phyloP scores from a whole-genome alignment of 2,113 vertebrate species.

The Callionymus lyra region DNA sequence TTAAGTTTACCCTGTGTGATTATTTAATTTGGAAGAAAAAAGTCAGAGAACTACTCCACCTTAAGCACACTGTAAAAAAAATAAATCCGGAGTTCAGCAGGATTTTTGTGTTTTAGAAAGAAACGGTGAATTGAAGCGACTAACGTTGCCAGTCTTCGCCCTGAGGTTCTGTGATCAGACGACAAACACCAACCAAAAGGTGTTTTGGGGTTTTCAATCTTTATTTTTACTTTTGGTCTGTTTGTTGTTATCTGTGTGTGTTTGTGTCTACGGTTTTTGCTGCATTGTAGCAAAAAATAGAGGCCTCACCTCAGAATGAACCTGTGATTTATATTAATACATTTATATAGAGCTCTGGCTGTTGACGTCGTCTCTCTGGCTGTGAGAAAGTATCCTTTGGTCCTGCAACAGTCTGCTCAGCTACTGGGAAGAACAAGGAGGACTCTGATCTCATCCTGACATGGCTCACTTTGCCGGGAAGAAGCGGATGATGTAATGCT shows the following conservation, averaged over 20 bases:
- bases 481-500: slow-evolving; percentile 66
- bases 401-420: slow-evolving; percentile 47
- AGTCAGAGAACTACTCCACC: too few species aligned
- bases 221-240: too few species aligned
- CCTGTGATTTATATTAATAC: slow-evolving; percentile 19
- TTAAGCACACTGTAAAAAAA: too few species aligned
- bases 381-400: slow-evolving; percentile 35
- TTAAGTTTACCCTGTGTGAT: too few species aligned
- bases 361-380: slow-evolving; percentile 33
- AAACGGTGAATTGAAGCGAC: too few species aligned
- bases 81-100: too few species aligned
- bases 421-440: slow-evolving; percentile 38
- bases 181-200: slow-evolving; percentile 41
- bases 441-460: slow-evolving; percentile 55
- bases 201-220: slow-evolving; percentile 24
- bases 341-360: slow-evolving; percentile 23
- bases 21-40: too few species aligned
- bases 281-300: slow-evolving; percentile 43
- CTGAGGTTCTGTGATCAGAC: slow-evolving; percentile 45
- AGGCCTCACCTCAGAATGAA: slow-evolving; percentile 53
- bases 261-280: slow-evolving; percentile 6
- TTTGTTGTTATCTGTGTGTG: slow-evolving; percentile 20
- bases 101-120: too few species aligned
- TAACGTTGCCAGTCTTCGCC: slow-evolving; percentile 31
- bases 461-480: slow-evolving; percentile 54